Evolutionary conservation across 1,140 invertebrate species (phyloP).

Genomic region (Daktulosphaira vitifoliae): DNA sequence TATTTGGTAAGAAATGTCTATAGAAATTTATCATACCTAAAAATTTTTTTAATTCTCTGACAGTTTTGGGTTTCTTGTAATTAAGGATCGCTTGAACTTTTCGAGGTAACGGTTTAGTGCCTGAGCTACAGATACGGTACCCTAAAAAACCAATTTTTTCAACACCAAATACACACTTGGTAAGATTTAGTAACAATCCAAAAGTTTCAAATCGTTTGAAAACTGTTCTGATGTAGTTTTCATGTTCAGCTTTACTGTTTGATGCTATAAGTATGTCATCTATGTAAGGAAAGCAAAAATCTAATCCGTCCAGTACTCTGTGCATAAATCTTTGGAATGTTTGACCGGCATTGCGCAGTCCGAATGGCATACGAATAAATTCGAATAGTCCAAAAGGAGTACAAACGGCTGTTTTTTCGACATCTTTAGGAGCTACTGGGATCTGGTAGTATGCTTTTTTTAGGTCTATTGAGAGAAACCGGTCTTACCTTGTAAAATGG

Average conservation of each 20-base stretch:
- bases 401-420: constrained; percentile 42
- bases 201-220: constrained; percentile 39
- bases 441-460: constrained; percentile 47
- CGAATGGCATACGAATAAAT: not conserved
- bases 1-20: no score
- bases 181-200: constrained; percentile 40
- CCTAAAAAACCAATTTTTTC: constrained; percentile 41
- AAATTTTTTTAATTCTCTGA: constrained; percentile 37
- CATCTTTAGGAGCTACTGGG: constrained; percentile 40
- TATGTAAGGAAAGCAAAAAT: constrained; percentile 41
- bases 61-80: constrained; percentile 37
- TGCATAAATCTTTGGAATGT: constrained; percentile 6
- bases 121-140: constrained; percentile 37
- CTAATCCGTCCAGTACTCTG: constrained; percentile 11
- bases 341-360: not conserved
- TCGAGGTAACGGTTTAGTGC: constrained; percentile 37
- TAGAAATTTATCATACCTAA: constrained; percentile 41
- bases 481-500: constrained; percentile 41
- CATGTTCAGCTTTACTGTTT: constrained; percentile 38
- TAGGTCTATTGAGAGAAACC: constrained; percentile 47
- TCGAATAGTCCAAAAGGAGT: constrained; percentile 32
- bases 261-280: constrained; percentile 43
- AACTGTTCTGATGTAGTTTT: constrained; percentile 28
- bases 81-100: constrained; percentile 38
- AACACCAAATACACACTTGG: constrained; percentile 40